Base-by-base conservation (phyloP, 2,888 invertebrate species). In the Steinernema carpocapsae region DNA sequence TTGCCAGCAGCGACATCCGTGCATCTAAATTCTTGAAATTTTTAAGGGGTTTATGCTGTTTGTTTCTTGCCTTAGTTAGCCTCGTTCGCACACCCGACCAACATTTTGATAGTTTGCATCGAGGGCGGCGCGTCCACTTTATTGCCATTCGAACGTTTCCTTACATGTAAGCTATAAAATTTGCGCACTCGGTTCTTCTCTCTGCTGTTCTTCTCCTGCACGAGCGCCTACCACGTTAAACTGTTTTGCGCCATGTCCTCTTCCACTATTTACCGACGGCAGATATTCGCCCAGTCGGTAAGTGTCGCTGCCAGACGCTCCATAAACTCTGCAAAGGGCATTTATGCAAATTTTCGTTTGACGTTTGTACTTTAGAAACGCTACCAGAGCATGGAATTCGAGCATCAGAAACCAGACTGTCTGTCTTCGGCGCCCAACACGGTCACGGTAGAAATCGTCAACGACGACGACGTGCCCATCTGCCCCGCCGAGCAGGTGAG, bases 331-430 rank as follows among this genome's bases (percentile, higher is more conserved):
- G 37, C 37, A 37, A 37, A 37, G 37, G 37, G 37, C 37, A 37
- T 37, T 37, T 37, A 37, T 37, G 37, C 37, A 37, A 37, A 37
- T 37, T 10, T 37, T 10, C 10, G 37, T 19, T 48, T 48, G 48
- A 64, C 64, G 32, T 2, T 12, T 32, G 29, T n/a, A 29, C 29
- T 64, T 64, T 32, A 64, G 64, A 64, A 64, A 64, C 64, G 64
- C 32, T 64, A 64, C 64, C 64, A 64, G 64, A 64, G 64, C 64
- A 64, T 64, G 64, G 64, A 64, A 29, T 64, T 64, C 64, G 64
- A 64, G 12, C 64, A 56, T 4, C 56, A 64, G 32, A 29, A 37
- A 17, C 24, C 14, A 4, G 64, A 64, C 26, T 26, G 32, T 64
- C 64, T 29, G 12, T 10, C 32, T 32, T 29, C 64, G 17, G 1